Evolutionary conservation across 2,888 invertebrate genomes (phyloP).

Genomic region (Folsomia manolachei): DNA sequence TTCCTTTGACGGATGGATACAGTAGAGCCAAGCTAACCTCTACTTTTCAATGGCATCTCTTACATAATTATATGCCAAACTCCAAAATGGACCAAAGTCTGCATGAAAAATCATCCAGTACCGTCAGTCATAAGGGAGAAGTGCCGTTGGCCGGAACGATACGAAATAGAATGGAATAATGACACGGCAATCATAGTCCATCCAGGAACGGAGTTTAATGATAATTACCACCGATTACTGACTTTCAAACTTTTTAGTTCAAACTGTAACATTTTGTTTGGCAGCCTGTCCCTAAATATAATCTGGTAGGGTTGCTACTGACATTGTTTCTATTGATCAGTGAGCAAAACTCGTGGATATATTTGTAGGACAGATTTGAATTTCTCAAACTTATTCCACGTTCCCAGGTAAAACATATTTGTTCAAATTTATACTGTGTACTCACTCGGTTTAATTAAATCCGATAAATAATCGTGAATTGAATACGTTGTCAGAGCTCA

Average conservation of each 20-base stretch:
- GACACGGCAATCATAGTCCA: slow-evolving; percentile 30
- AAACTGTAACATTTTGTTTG: slow-evolving; percentile 14
- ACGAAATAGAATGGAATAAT: slow-evolving; percentile 24
- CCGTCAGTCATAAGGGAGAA: no score
- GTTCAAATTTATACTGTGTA: no score
- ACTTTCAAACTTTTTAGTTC: slow-evolving; percentile 16
- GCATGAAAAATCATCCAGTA: no score
- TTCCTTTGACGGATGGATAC: background rate
- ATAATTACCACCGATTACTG: slow-evolving; percentile 34
- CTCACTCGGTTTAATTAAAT: background rate
- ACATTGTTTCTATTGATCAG: background rate
- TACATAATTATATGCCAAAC: no score
- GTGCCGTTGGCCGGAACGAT: no score
- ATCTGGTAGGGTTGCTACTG: no score
- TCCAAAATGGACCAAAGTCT: no score
- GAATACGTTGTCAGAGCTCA: background rate
- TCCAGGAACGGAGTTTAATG: slow-evolving; percentile 28
- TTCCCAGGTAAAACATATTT: no score
- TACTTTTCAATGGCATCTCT: no score
- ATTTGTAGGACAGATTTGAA: background rate
- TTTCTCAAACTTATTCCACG: no score
- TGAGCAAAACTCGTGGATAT: background rate
- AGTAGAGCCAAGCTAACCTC: background rate
- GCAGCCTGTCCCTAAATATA: background rate
- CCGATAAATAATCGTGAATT: background rate